Conservation (phyloP, 2,113 vertebrate genomes). For the Eidolon helvum region DNA sequence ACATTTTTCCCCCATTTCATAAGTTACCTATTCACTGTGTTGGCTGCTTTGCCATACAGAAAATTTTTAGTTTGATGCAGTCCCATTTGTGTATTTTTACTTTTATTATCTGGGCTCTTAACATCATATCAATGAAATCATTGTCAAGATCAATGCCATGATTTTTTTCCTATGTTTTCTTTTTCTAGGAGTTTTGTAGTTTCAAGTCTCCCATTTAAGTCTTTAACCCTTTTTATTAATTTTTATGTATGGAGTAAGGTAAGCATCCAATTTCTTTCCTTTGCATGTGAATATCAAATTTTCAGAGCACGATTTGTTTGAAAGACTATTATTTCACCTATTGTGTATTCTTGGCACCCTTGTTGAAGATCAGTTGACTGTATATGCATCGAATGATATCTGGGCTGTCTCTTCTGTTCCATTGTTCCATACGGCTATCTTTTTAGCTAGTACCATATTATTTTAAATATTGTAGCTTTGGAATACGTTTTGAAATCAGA, state of each 20-base stretch:
- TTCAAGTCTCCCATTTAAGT: not conserved
- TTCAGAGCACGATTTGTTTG: not conserved
- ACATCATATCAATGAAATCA: not conserved
- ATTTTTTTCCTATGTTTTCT: not conserved
- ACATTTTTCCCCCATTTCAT: not conserved
- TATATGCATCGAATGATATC: no score
- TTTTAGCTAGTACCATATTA: not conserved
- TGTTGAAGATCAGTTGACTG: no score
- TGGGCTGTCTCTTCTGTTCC: not conserved
- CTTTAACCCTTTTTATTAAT: not conserved
- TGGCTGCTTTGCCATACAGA: not conserved
- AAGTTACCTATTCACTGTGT: not conserved
- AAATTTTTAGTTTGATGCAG: not conserved
- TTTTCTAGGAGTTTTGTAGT: not conserved
- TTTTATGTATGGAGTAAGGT: not conserved
- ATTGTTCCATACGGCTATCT: not conserved
- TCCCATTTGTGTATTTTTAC: not conserved
- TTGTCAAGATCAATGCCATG: not conserved
- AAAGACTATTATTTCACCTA: not conserved
- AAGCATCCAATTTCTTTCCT: not conserved
- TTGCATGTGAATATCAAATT: not conserved
- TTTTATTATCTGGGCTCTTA: not conserved
- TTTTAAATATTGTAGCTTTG: not conserved
- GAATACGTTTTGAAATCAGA: no score
- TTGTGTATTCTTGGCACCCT: no score